These are phyloP conservation scores for Pocota personata DNA, from an alignment of 2,888 invertebrate species.

Conservation along the genomic window DNA sequence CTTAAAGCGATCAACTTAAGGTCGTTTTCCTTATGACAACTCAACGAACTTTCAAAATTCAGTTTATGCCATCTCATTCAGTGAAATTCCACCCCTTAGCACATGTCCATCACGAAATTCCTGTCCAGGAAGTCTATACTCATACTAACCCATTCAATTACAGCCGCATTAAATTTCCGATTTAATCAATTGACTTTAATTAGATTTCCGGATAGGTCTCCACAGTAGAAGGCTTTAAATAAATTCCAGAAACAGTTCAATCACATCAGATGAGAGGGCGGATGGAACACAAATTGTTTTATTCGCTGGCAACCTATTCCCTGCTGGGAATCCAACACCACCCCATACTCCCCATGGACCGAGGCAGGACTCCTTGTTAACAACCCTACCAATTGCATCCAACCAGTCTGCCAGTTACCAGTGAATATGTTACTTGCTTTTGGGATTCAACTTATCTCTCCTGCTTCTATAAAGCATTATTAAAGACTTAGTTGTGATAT, in stretches of 20 bases:
- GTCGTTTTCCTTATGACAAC: too few species aligned
- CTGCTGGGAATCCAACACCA: constrained; percentile 34
- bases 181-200: constrained; percentile 69
- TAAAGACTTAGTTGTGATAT: constrained; percentile 71
- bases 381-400: constrained; percentile 3
- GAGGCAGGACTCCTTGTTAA: background rate
- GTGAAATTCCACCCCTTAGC: too few species aligned
- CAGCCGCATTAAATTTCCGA: constrained; percentile 42
- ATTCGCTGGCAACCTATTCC: constrained; percentile 38
- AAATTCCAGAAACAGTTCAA: constrained; percentile 62
- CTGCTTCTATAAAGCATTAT: constrained; percentile 65
- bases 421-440: constrained; percentile 56
- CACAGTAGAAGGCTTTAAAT: constrained; percentile 62
- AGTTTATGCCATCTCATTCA: too few species aligned
- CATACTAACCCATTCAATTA: constrained; percentile 3
- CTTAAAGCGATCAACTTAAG: too few species aligned
- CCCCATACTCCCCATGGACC: background rate
- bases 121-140: background rate
- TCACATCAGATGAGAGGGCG: background rate
- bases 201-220: constrained; percentile 56
- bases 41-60: too few species aligned
- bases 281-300: constrained; percentile 52
- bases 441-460: constrained; percentile 64
- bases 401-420: background rate
- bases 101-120: background rate